phyloP scores from a whole-genome alignment of 2,113 vertebrate genomes.

The Corapipo altera region DNA sequence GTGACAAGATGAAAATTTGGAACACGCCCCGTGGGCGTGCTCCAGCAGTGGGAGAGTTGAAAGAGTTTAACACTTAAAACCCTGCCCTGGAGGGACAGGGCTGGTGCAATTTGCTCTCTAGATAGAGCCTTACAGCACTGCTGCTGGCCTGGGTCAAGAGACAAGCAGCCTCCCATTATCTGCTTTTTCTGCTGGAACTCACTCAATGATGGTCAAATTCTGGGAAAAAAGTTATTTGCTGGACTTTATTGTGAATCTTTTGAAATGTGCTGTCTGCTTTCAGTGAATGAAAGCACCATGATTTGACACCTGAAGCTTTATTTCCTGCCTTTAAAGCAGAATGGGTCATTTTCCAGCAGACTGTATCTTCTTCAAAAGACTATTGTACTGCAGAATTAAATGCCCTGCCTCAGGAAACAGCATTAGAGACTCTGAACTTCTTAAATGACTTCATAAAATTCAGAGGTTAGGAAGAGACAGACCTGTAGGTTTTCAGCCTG shows the following conservation, averaged over 20 bases:
- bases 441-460: neutral
- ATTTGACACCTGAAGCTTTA: conserved; percentile 36
- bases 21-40: neutral
- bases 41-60: neutral
- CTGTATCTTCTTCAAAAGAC: conserved; percentile 18
- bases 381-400: conserved; percentile 29
- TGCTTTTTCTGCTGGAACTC: neutral
- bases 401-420: conserved; percentile 31
- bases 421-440: neutral
- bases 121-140: neutral
- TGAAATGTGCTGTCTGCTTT: neutral
- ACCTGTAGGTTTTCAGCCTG: neutral
- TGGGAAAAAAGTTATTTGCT: conserved; percentile 6
- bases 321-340: conserved; percentile 37
- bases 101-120: neutral
- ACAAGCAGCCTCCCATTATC: neutral
- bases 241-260: neutral
- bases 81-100: neutral
- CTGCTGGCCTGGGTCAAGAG: neutral
- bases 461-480: neutral
- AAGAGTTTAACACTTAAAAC: neutral
- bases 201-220: conserved; percentile 6
- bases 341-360: conserved; percentile 19
- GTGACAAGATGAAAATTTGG: neutral
- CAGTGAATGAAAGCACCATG: neutral